Base-by-base conservation (phyloP, 2,113 vertebrate genomes). In the Ahaetulla prasina region DNA sequence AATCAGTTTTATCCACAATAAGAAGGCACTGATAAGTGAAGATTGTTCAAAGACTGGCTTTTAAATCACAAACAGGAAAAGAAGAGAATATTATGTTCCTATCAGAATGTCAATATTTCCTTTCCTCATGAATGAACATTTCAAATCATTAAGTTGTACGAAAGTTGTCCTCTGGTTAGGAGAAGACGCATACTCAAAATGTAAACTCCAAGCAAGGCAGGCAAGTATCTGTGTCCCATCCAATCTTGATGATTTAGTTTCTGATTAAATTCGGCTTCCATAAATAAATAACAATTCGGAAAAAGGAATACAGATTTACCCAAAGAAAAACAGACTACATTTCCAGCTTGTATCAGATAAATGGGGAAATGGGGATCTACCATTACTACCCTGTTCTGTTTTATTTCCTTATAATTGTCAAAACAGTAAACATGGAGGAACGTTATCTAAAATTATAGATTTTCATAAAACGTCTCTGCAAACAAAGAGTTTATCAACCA, bases 1-100 rank as follows among this genome's bases (percentile, higher is more conserved):
- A n/a, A 93, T 91, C 92, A 23, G n/a, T 45, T 50, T 91, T 91
- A 95, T 85, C 89, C 89, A 50, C 53, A 92, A 84, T 93, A 91
- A 20, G 12, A 85, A 93, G 35, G 22, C 60, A 53, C 35, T 93
- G 85, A 91, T 90, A 89, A 92, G 43, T 50, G 86, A 89, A 85
- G 8, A 86, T 94, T 84, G 54, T 27, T 89, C 30, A 8, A 84
- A 88, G 63, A 30, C 16, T 52, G 8, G 55, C 3, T 74, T 95
- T 93, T 91, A 23, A 94, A 85, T 22, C 87, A 88, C 87, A 53
- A 53, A 43, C 52, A 88, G 9, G 7, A 35, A 10, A 22, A 47
- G n/a, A 45, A 39, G 12, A 9, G 55, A 91, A 92, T 11, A 6
- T 86, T 30, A 80, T 93, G 89, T 74, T 39, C 85, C 27, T 91